Conservation (phyloP, 2,888 invertebrate genomes). For the Leptogaster cylindrica region DNA sequence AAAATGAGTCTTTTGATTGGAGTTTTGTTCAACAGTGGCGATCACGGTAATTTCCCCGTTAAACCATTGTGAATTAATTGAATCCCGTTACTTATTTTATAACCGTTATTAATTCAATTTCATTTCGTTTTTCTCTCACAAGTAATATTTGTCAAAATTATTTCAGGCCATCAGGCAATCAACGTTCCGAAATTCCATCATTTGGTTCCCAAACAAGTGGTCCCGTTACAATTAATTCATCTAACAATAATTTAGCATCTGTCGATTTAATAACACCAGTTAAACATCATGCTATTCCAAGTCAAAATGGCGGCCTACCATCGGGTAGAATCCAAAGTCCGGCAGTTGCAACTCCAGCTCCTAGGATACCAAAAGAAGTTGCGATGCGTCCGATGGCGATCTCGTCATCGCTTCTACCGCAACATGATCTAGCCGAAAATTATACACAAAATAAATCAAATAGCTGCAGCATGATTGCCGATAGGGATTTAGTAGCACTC, state of each 20-base stretch:
- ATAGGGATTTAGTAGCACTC: conserved; percentile 47
- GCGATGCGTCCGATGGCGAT: conserved; percentile 54
- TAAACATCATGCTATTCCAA: conserved; percentile 40
- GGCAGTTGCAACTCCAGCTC: conserved; percentile 59
- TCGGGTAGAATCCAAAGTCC: conserved; percentile 57
- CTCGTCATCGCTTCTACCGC: conserved; percentile 32
- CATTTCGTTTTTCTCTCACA: not conserved
- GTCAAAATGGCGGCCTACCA: conserved; percentile 49
- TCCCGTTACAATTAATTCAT: conserved; percentile 37
- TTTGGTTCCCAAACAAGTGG: conserved; percentile 52
- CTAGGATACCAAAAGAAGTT: conserved; percentile 59
- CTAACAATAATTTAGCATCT: conserved; percentile 48
- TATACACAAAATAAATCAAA: conserved; percentile 22
- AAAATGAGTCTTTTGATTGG: conserved; percentile 70
- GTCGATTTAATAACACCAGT: conserved; percentile 51
- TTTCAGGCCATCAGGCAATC: conserved; percentile 64
- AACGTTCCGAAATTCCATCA: conserved; percentile 60
- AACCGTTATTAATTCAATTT: too few relatives aligned
- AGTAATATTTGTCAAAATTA: not conserved
- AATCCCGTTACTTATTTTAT: too few relatives aligned
- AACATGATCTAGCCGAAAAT: conserved; percentile 8
- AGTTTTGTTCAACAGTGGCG: conserved; percentile 78
- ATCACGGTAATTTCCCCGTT: conserved; percentile 68
- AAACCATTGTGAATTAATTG: too few relatives aligned
- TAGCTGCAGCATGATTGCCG: conserved; percentile 47